Evolutionary conservation across 1,140 invertebrate species (phyloP).

Genomic region (Drosophila navojoa): DNA sequence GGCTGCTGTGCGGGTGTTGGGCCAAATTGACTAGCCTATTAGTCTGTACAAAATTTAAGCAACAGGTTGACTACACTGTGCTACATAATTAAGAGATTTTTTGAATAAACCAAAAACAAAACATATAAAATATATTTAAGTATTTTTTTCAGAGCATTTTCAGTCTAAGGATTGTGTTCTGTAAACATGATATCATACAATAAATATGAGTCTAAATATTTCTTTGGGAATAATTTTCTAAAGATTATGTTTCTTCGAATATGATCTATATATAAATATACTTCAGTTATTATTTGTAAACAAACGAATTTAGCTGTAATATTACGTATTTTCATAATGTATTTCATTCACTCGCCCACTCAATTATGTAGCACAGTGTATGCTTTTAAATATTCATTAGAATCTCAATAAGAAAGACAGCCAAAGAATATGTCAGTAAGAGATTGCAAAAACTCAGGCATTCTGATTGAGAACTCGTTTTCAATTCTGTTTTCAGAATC

Average conservation of each 20-base stretch:
- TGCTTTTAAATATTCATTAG: constrained; percentile 42
- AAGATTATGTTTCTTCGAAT: no score
- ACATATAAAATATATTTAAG: no score
- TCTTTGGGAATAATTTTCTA: no score
- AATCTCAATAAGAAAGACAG: constrained; percentile 45
- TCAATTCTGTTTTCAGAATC: constrained; percentile 9
- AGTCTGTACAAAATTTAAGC: constrained; percentile 13
- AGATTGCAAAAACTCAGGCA: constrained; percentile 46
- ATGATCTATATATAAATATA: no score
- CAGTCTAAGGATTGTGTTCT: no score
- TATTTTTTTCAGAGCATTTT: no score
- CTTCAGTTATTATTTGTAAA: no score
- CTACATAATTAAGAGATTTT: constrained; percentile 2
- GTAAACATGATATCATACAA: no score
- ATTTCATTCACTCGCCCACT: not conserved
- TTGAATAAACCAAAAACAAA: no score
- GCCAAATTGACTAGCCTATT: constrained; percentile 26
- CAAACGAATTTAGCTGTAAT: no score
- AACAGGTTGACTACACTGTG: constrained; percentile 46
- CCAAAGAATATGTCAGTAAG: constrained; percentile 58
- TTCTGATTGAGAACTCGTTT: constrained; percentile 74
- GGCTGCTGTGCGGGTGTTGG: constrained; percentile 60
- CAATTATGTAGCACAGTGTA: constrained; percentile 48
- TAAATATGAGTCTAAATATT: no score
- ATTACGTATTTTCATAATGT: no score